Evolutionary conservation across 2,113 vertebrate genomes (phyloP), one percentile per base, ranked within the genome.

Genomic region (Grallaria varia): DNA sequence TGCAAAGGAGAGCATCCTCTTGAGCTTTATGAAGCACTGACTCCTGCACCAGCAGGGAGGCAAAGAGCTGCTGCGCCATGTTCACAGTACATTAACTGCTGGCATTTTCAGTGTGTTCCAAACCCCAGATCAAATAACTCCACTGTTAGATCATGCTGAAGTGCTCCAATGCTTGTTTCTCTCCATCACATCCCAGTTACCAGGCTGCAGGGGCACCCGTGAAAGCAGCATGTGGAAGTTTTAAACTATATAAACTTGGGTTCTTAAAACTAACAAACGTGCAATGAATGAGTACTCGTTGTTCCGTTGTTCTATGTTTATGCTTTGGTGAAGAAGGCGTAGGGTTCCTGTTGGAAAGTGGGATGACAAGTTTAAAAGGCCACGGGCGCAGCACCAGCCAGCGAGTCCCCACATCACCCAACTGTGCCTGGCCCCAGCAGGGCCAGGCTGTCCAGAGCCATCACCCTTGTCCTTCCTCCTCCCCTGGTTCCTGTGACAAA

Each of bases 141-240:
- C 4, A 1, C 64, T 62, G 58, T 84, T 91, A 91, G 91, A n/a
- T 96, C 86, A 92, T 2, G 6, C 76, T 84, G 2, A 91, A 92
- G 73, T n/a, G 63, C 25, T 85, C 74, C 49, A 45, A n/a, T 88
- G 63, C 74, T 96, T 82, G 60, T 94, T 91, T 84, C 53, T 87
- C 56, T 45, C 69, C 8, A 9, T 60, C 78, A 40, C 40, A 82
- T 40, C 47, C 19, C 75, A 82, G 74, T 68, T 82, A 82, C 35
- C 2, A 4, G 55, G 50, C 58, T 72, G 91, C 85, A 42, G 71
- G 59, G 42, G 39, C 83, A 63, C 45, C 0, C 0, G 8, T 10
- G 7, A 44, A 72, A 89, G 62, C 0, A 2, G 50, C 35, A 60
- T 37, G 6, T 80, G 62, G 52, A 76, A 69, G 78, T 63, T 95